A percentile compares a stretch with the other conserved stretches of the same genome.
These are phyloP conservation scores for Malacoctenus gilli DNA, from an alignment of 2,797 vertebrate species.

Conservation along the genomic window DNA sequence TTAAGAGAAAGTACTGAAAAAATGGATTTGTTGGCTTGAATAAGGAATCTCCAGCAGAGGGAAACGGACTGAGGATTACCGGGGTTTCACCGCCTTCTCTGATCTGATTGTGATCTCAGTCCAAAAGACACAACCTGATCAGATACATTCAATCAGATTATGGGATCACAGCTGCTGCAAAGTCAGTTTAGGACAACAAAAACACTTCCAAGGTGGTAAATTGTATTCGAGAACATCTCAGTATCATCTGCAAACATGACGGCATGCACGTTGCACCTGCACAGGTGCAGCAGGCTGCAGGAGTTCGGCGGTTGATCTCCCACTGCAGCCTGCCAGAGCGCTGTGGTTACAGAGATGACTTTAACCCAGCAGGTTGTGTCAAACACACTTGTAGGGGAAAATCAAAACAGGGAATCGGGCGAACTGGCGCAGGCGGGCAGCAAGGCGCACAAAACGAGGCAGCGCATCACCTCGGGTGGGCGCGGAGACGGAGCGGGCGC, in stretches of 20 bases:
- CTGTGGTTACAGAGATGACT: constrained; percentile 42
- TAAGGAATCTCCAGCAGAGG: too few relatives aligned
- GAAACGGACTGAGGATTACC: too few relatives aligned
- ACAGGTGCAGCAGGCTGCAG: constrained; percentile 41
- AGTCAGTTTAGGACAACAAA: not conserved
- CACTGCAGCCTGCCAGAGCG: constrained; percentile 36
- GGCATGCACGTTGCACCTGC: constrained; percentile 18
- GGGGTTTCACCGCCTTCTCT: too few relatives aligned
- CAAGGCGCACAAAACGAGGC: not conserved
- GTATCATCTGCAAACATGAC: not conserved
- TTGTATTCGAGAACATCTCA: constrained; percentile 2
- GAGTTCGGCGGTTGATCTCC: constrained; percentile 24
- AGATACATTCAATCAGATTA: too few relatives aligned
- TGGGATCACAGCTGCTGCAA: too few relatives aligned
- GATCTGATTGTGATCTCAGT: too few relatives aligned
- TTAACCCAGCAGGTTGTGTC: constrained; percentile 15
- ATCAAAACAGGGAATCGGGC: constrained; percentile 9
- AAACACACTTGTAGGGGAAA: constrained; percentile 30
- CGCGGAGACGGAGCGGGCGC: too few relatives aligned
- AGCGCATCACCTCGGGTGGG: not conserved
- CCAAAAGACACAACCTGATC: too few relatives aligned
- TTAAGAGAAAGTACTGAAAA: too few relatives aligned
- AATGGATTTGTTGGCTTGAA: too few relatives aligned
- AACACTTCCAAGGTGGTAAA: not conserved
- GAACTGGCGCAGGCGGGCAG: not conserved